A percentile compares a stretch with the other conserved stretches of the same genome.
phyloP scores from a whole-genome alignment of 2,113 vertebrate species.

The Pseudopipra pipra region DNA sequence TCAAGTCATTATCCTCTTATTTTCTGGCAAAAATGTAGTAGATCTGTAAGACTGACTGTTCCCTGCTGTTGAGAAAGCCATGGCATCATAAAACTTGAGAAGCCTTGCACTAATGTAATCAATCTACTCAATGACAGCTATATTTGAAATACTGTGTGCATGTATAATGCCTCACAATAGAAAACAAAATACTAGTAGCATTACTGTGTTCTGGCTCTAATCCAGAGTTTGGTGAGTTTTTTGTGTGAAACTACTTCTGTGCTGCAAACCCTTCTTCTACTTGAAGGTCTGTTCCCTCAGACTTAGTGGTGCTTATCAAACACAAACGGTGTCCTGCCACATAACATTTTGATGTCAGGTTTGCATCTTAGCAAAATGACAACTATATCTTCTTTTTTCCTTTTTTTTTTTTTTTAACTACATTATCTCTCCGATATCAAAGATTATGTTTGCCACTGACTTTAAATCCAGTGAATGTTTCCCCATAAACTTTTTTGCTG shows the following conservation, averaged over 20 bases:
- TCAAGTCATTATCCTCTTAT: constrained; percentile 52
- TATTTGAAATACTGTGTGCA: neutral
- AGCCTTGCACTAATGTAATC: constrained; percentile 37
- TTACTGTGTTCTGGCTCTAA: neutral
- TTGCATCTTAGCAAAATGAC: neutral
- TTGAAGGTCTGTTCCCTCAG: neutral
- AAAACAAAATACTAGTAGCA: neutral
- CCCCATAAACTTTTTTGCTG: neutral
- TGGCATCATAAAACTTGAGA: constrained; percentile 52
- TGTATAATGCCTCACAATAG: neutral
- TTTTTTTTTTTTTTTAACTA: neutral
- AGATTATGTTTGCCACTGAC: neutral
- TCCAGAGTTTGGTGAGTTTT: neutral
- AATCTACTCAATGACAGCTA: constrained; percentile 18
- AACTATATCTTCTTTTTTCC: neutral
- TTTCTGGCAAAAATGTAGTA: constrained; percentile 45
- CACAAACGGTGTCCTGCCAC: neutral
- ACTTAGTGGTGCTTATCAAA: neutral
- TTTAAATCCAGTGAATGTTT: neutral
- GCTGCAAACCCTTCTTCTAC: neutral
- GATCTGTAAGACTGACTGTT: constrained; percentile 41
- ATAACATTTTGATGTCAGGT: neutral
- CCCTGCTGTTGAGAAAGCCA: constrained; percentile 23
- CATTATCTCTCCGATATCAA: neutral
- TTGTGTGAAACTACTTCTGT: neutral